Evolutionary conservation across 2,113 vertebrate genomes (phyloP), one percentile per base, ranked within the genome.

Genomic region (Hucho hucho): DNA sequence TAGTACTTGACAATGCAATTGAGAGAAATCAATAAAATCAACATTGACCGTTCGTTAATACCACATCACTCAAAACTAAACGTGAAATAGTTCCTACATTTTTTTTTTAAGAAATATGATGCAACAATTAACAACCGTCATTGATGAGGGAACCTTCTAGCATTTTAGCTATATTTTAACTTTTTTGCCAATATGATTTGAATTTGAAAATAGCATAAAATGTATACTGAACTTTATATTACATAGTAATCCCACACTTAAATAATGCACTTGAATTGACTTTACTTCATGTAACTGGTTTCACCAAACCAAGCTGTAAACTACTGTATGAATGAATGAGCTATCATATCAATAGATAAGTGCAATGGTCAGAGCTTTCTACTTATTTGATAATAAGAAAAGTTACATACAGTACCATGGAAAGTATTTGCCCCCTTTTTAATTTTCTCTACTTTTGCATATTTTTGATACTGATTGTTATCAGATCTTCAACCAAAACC

Each of bases 251-350:
- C 12, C 16, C 49, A 53, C 12, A 53, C 49, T 53, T 43, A 43
- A 43, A 43, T 74, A 16, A 73, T 22, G 49, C 72, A 74, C 72
- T 73, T 73, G 63, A 28, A 75, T 53, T 1, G 6, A 63, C 73
- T 58, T 22, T 65, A 47, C 28, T 29, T 25, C 1, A 64, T 76
- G 25, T 65, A 43, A 66, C 4, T 13, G 75, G 63, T 70, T 78
- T 47, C 46, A 73, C 69, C 69, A 53, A 70, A 28, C 26, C 66
- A 85, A 63, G 53, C 77, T 78, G 74, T 69, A 86, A 82, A 72
- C 64, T 66, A 67, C 28, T 9, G 4, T 32, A 43, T 9, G 16
- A 32, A 20, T 67, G 65, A 67, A 67, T n/a, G 18, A 26, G 7
- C 18, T 22, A 29, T 79, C 75, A 81, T 76, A 81, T 84, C 46